Evolutionary conservation across 2,888 invertebrate genomes (phyloP).

Genomic region (Craniophora ligustri): DNA sequence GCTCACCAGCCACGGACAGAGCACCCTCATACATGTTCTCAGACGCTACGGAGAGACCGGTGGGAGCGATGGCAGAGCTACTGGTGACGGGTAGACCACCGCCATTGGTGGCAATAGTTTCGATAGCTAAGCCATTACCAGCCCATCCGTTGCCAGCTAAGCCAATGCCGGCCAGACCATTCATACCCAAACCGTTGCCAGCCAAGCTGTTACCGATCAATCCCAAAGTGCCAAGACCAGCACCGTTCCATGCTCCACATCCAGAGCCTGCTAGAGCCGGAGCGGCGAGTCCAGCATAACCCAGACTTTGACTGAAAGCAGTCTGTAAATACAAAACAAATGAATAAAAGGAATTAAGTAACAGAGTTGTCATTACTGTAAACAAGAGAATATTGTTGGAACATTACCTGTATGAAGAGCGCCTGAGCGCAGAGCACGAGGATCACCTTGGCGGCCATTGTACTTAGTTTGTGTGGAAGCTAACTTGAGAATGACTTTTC

Average conservation of each 20-base stretch:
- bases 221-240: too few species aligned
- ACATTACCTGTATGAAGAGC: conserved; percentile 17
- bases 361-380: too few species aligned
- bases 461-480: conserved; percentile 5
- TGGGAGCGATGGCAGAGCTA: conserved; percentile 26
- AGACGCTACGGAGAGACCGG: conserved; percentile 39
- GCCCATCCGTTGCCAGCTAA: conserved; percentile 3
- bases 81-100: conserved; percentile 40
- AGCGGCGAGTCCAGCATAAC: background rate
- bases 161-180: conserved; percentile 2
- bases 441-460: conserved; percentile 22
- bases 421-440: conserved; percentile 23
- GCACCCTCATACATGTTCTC: conserved; percentile 61
- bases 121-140: conserved; percentile 40
- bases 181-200: too few species aligned
- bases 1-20: conserved; percentile 62
- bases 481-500: conserved; percentile 16
- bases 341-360: too few species aligned
- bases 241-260: too few species aligned
- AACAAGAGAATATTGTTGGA: too few species aligned
- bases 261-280: too few species aligned
- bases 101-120: conserved; percentile 38
- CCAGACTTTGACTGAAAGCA: conserved; percentile 3
- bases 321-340: background rate
- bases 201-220: conserved; percentile 4